Conservation (phyloP, 2,113 vertebrate genomes). For the Prunella himalayana region DNA sequence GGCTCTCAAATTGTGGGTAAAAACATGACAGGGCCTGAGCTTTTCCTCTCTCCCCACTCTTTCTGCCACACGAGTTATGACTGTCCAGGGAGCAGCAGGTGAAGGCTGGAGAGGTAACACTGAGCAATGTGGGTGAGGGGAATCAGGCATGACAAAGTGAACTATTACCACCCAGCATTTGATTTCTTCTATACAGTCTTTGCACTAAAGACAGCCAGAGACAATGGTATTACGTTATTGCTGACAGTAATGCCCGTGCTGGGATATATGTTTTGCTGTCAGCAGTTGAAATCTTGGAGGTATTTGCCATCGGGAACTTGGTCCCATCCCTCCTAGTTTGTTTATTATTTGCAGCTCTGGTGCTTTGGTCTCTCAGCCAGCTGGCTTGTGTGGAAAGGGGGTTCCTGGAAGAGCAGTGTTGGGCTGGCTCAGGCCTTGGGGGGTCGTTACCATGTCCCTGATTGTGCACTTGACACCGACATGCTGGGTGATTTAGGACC, state of each 20-base stretch:
- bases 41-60: not conserved
- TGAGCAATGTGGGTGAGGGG: not conserved
- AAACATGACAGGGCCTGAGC: not conserved
- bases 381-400: slow-evolving; percentile 12
- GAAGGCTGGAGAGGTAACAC: not conserved
- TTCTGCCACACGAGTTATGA: not conserved
- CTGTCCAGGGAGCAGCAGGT: not conserved
- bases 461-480: not conserved
- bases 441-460: not conserved
- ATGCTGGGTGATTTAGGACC: not conserved
- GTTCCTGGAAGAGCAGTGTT: not conserved
- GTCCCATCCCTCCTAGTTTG: not conserved
- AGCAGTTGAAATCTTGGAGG: not conserved
- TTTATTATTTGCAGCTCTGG: slow-evolving; percentile 1
- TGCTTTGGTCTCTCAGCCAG: not conserved
- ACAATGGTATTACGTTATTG: not conserved
- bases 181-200: not conserved
- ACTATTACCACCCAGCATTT: not conserved
- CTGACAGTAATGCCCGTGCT: not conserved
- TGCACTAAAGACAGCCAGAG: not conserved
- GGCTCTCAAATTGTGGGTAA: not conserved
- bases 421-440: not conserved
- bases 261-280: not conserved
- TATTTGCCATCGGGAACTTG: not conserved
- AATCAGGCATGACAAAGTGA: not conserved